phyloP scores from a whole-genome alignment of 2,113 vertebrate species.

The Poecilia latipinna region DNA sequence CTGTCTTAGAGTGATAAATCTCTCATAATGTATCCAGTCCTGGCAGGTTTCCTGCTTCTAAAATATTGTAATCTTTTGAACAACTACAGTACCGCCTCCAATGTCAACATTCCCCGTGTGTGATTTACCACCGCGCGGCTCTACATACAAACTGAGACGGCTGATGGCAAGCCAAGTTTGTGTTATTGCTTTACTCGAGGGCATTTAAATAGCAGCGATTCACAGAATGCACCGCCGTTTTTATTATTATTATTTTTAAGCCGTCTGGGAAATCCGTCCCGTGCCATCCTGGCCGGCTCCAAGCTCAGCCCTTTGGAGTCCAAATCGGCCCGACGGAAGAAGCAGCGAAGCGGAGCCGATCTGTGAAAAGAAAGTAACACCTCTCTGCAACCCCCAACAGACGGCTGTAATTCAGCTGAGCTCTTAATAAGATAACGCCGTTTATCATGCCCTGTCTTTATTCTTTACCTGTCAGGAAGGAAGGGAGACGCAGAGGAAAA shows the following conservation, averaged over 20 bases:
- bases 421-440: constrained; percentile 62
- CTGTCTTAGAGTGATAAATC: too few relatives aligned
- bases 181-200: constrained; percentile 5
- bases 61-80: constrained; percentile 22
- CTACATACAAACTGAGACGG: constrained; percentile 6
- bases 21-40: neutral
- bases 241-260: constrained; percentile 15
- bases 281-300: constrained; percentile 23
- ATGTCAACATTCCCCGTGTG: neutral
- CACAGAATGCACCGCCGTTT: constrained; percentile 1
- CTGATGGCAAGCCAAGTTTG: neutral
- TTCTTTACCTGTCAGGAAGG: constrained; percentile 20
- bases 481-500: constrained; percentile 21
- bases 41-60: constrained; percentile 1
- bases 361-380: constrained; percentile 50
- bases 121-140: neutral
- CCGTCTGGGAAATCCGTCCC: constrained; percentile 20
- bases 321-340: constrained; percentile 34
- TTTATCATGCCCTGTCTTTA: constrained; percentile 33
- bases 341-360: constrained; percentile 52
- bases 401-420: constrained; percentile 56
- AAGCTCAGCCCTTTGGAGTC: constrained; percentile 12
- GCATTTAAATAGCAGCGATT: constrained; percentile 5
- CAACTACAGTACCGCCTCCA: neutral
- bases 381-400: constrained; percentile 5